These are phyloP conservation scores for Pollenia amentaria DNA, from an alignment of 2,888 invertebrate genomes.

Conservation along the genomic window DNA sequence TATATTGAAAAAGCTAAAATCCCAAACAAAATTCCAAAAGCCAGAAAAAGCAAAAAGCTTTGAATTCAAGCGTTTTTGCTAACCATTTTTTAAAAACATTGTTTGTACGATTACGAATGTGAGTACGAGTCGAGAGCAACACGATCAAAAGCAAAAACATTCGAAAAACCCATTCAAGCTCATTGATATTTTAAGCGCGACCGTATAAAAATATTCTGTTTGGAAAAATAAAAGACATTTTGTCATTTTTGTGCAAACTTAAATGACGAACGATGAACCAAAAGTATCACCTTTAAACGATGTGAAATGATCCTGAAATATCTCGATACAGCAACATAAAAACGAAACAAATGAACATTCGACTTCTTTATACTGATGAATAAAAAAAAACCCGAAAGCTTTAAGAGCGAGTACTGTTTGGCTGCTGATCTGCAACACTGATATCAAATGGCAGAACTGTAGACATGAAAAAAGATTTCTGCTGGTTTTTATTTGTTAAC, in stretches of 20 bases:
- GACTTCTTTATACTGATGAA: slow-evolving; percentile 22
- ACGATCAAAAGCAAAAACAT: slow-evolving; percentile 55
- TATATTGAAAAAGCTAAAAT: slow-evolving; percentile 66
- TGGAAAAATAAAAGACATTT: slow-evolving; percentile 76
- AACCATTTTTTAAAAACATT: slow-evolving; percentile 57
- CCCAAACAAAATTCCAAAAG: slow-evolving; percentile 74
- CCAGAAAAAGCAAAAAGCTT: slow-evolving; percentile 57
- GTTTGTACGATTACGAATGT: slow-evolving; percentile 11
- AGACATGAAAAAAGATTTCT: slow-evolving; percentile 65
- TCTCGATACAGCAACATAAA: slow-evolving; percentile 29
- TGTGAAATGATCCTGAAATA: slow-evolving; percentile 66
- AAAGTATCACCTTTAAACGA: slow-evolving; percentile 72
- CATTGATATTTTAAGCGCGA: slow-evolving; percentile 85
- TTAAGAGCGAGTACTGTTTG: slow-evolving; percentile 64
- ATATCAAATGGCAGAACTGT: slow-evolving; percentile 67
- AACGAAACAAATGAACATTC: slow-evolving; percentile 17
- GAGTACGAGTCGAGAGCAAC: slow-evolving; percentile 2
- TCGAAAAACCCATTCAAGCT: slow-evolving; percentile 78
- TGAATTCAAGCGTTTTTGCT: slow-evolving; percentile 68
- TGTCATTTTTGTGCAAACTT: slow-evolving; percentile 69
- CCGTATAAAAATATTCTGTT: slow-evolving; percentile 85
- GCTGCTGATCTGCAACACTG: slow-evolving; percentile 63
- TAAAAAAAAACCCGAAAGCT: slow-evolving; percentile 38
- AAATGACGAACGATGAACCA: slow-evolving; percentile 68
- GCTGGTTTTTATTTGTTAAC: slow-evolving; percentile 50